Percentiles rank a stretch among this genome's conserved stretches.
phyloP scores from a whole-genome alignment of 2,888 invertebrate species.

The Lasius fuliginosus region DNA sequence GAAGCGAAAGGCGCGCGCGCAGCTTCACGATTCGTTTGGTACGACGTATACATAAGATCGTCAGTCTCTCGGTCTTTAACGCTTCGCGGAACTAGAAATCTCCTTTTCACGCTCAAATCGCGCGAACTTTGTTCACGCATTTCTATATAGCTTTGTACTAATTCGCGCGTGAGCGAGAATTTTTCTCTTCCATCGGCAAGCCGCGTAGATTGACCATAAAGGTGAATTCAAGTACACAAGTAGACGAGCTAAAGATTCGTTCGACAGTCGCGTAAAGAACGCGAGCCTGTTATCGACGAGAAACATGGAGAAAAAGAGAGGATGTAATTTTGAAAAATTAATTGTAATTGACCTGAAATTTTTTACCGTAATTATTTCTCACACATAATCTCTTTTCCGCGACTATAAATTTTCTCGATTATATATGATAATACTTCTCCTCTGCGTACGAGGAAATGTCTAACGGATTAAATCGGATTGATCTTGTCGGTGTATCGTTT shows the following conservation, averaged over 20 bases:
- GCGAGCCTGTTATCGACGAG: neutral
- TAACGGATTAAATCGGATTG: slow-evolving; percentile 59
- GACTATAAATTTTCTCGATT: neutral
- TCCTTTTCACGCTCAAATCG: slow-evolving; percentile 44
- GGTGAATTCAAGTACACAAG: neutral
- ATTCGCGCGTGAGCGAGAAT: neutral
- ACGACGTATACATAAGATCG: slow-evolving; percentile 62
- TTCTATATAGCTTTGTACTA: neutral
- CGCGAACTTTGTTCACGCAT: slow-evolving; percentile 33
- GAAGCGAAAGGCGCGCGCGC: slow-evolving; percentile 75
- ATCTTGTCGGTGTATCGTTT: slow-evolving; percentile 61
- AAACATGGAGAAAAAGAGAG: neutral
- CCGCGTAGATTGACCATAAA: neutral
- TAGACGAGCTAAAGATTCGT: neutral
- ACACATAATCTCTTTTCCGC: neutral
- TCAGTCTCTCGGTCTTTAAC: slow-evolving; percentile 64
- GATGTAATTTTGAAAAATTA: neutral
- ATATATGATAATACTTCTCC: neutral
- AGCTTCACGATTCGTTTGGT: slow-evolving; percentile 73
- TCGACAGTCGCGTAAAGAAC: neutral
- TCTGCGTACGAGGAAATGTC: neutral
- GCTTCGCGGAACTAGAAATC: slow-evolving; percentile 64
- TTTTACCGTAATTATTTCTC: neutral
- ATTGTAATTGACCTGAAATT: neutral
- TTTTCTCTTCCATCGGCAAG: slow-evolving; percentile 2